These are phyloP conservation scores for Luperina nickerlii DNA, from an alignment of 2,888 invertebrate genomes.

Conservation along the genomic window DNA sequence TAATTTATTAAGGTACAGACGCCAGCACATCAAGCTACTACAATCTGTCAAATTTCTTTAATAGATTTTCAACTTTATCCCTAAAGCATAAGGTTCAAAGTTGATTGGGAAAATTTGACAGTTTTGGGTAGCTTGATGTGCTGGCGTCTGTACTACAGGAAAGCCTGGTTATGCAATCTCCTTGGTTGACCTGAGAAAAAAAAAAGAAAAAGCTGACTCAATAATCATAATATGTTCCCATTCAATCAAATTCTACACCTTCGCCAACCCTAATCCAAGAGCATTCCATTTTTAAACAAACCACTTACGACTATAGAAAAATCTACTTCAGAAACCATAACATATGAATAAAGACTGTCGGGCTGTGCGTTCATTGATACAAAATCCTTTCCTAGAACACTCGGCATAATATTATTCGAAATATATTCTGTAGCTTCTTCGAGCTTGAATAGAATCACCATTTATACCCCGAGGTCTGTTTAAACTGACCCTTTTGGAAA, in stretches of 20 bases:
- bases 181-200: background rate
- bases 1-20: background rate
- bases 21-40: no score
- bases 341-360: conserved; percentile 66
- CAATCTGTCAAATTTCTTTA: no score
- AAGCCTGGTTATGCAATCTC: background rate
- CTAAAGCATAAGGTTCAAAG: no score
- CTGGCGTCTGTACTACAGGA: background rate
- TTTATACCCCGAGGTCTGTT: conserved; percentile 70
- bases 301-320: conserved; percentile 24
- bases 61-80: no score
- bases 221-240: background rate
- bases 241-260: conserved; percentile 31
- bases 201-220: background rate
- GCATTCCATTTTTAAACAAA: conserved; percentile 21
- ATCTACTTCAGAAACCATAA: conserved; percentile 52
- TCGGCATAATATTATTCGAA: conserved; percentile 81
- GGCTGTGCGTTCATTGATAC: conserved; percentile 76
- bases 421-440: conserved; percentile 78
- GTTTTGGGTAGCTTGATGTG: no score
- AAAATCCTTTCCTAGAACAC: conserved; percentile 80
- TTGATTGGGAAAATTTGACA: no score
- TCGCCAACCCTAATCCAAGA: background rate
- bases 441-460: conserved; percentile 80
- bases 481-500: conserved; percentile 70